These are phyloP conservation scores for Idris sp. DNA, from an alignment of 1,140 invertebrate species.

Conservation along the genomic window DNA sequence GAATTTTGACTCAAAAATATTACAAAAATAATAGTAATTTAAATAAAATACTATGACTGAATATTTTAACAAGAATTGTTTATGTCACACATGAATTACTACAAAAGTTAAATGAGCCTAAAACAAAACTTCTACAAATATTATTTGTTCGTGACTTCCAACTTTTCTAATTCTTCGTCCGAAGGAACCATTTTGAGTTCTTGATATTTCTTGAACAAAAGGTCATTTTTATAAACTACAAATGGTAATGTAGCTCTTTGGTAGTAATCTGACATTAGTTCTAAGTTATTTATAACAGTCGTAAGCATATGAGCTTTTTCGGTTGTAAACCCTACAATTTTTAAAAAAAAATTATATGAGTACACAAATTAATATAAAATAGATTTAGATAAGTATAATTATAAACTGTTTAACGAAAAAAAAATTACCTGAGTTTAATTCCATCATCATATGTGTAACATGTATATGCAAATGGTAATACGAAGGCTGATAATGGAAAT, in stretches of 20 bases:
- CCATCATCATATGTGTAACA: constrained; percentile 90
- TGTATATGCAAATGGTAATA: constrained; percentile 98
- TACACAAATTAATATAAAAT: too few species aligned
- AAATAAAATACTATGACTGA: too few species aligned
- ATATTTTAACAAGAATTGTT: too few species aligned
- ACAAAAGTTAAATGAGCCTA: too few species aligned
- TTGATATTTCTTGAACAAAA: constrained; percentile 66
- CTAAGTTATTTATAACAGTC: constrained; percentile 94
- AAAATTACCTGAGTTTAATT: constrained; percentile 83
- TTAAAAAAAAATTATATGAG: constrained; percentile 17
- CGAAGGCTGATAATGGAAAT: constrained; percentile 97
- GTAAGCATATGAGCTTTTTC: constrained; percentile 92
- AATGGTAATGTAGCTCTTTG: constrained; percentile 87
- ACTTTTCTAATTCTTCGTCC: too few species aligned
- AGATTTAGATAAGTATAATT: too few species aligned
- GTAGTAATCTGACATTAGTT: constrained; percentile 90
- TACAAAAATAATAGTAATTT: too few species aligned
- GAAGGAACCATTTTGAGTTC: constrained; percentile 63
- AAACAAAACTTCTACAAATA: too few species aligned
- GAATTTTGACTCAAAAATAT: too few species aligned
- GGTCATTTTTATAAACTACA: constrained; percentile 82
- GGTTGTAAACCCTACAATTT: constrained; percentile 81
- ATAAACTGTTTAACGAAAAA: too few species aligned
- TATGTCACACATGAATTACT: too few species aligned
- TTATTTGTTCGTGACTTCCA: too few species aligned